Evolutionary conservation across 2,888 invertebrate genomes (phyloP), one percentile per base, ranked within the genome.

Genomic region (Pheosia tremula): DNA sequence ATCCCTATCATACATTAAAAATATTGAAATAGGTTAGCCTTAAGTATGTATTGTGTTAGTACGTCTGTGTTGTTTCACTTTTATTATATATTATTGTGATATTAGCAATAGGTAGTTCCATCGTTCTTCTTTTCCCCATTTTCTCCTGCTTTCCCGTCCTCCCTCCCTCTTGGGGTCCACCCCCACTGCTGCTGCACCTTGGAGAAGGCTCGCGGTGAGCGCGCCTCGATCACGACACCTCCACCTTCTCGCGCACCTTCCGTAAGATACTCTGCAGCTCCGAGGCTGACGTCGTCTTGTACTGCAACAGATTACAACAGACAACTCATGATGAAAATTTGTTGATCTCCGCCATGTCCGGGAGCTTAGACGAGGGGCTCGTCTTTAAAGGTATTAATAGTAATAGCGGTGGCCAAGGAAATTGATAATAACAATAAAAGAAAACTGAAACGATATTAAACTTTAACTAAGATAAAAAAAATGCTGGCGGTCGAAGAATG

Each of bases 251-350:
- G 59, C 97, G 94, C 56, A 96, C 96, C 84, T 95, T 96, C 57
- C 96, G 96, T 72, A 97, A 89, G 79, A 97, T 96, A 68, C 96
- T 96, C 76, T 96, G 95, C 68, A 98, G 89, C 87, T 97, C 97
- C 24, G 96, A 95, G 0, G 96, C 95, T 9, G 97, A 95, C 3
- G 96, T 95, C 0, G 97, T 97, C 89, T 97, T 96, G 89, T 96
- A 97, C 97, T 97, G 89, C n/a, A 55, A 39, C n/a, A n/a, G 47
- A 47, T 47, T 3, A n/a, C n/a, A 47, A 47, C 47, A 47, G 4
- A 0, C 0, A 47, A n/a, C 47, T 11, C 11, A 6, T 4, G n/a
- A 47, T 5, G 2, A n/a, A n/a, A 4, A n/a, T 10, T 43, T 9
- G 24, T 9, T 43, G 7, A 41, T 41, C 1, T 5, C 8, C 5